These are phyloP conservation scores for Dreissena rostriformis DNA, from an alignment of 1,140 invertebrate species.

Conservation along the genomic window DNA sequence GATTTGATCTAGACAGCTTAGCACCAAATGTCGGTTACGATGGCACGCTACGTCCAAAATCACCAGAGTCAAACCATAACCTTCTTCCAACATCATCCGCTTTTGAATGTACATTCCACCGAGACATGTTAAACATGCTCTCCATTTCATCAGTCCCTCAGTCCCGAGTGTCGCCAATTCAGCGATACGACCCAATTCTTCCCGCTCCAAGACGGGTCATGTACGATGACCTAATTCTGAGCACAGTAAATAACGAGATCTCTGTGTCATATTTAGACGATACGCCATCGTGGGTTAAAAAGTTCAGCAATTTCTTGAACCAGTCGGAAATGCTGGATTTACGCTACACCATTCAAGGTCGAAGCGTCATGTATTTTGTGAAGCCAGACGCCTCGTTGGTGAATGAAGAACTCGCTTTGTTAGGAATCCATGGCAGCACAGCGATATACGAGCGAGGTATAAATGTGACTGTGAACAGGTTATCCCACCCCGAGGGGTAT, in stretches of 20 bases:
- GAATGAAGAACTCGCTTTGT: conserved; percentile 91
- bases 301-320: conserved; percentile 96
- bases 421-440: conserved; percentile 85
- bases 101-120: conserved; percentile 80
- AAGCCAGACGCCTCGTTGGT: conserved; percentile 95
- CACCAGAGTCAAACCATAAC: conserved; percentile 87
- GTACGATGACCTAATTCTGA: conserved; percentile 94
- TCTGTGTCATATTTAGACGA: conserved; percentile 91
- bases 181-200: conserved; percentile 60
- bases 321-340: conserved; percentile 93
- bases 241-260: conserved; percentile 91
- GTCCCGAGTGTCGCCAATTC: conserved; percentile 74
- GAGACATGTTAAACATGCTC: conserved; percentile 78
- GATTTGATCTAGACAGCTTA: conserved; percentile 92
- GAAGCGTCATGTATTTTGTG: conserved; percentile 97
- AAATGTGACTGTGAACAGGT: conserved; percentile 94
- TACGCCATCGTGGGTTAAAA: conserved; percentile 89
- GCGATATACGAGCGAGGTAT: conserved; percentile 88
- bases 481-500: conserved; percentile 61
- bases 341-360: conserved; percentile 93
- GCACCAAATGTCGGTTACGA: conserved; percentile 89
- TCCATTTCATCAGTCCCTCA: conserved; percentile 76
- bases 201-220: conserved; percentile 83
- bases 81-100: conserved; percentile 82
- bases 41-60: conserved; percentile 85